These are phyloP conservation scores for Heterodera schachtii DNA, from an alignment of 1,140 invertebrate genomes.

Conservation along the genomic window DNA sequence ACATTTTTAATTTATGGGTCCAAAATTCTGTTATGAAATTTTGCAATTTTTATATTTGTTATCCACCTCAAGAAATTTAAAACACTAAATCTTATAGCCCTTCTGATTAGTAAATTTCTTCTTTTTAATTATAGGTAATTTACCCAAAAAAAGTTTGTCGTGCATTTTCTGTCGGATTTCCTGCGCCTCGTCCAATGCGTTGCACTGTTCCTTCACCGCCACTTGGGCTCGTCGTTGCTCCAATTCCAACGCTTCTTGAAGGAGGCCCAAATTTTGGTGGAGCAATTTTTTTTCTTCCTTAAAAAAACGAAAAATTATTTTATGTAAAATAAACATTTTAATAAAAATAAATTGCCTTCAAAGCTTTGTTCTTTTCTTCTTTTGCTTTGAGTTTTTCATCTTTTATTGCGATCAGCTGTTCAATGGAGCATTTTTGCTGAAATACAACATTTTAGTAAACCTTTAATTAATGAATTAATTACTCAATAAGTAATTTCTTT, in stretches of 20 bases:
- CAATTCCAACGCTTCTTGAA: background rate
- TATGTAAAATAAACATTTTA: background rate
- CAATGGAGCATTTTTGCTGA: background rate
- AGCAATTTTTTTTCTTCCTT: background rate
- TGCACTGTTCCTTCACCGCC: background rate
- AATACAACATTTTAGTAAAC: background rate
- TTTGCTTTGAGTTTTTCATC: background rate
- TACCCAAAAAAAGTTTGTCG: slow-evolving; percentile 26
- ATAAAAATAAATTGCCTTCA: background rate
- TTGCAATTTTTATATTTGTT: too few relatives aligned
- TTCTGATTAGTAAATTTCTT: background rate
- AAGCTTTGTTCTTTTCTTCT: background rate
- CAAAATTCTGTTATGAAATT: too few relatives aligned
- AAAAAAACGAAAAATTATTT: background rate
- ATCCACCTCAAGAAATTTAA: too few relatives aligned
- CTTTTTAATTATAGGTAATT: background rate
- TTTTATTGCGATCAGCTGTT: background rate
- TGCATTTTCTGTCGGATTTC: slow-evolving; percentile 6
- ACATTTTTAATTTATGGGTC: too few relatives aligned
- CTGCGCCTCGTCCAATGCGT: slow-evolving; percentile 23
- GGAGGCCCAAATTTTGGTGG: background rate
- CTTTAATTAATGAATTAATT: too few relatives aligned
- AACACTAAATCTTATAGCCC: background rate
- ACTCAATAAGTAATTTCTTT: too few relatives aligned
- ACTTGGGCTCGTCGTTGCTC: background rate